These are phyloP conservation scores for Heliopora coerulea DNA, from an alignment of 92 coral and sea anemone species.

Conservation along the genomic window DNA sequence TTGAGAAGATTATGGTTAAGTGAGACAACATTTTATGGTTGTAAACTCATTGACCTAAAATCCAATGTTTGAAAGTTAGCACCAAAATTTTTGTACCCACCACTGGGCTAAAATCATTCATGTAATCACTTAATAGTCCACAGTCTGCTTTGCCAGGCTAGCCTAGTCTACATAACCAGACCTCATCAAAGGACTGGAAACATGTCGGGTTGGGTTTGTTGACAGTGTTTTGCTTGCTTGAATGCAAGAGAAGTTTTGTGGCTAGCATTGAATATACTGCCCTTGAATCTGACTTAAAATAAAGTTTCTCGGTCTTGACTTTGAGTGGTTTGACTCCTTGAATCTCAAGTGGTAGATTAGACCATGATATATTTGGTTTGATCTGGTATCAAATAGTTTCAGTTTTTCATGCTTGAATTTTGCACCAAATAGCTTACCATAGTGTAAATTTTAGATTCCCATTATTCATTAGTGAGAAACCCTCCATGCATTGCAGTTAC, in stretches of 20 bases:
- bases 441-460: too few relatives aligned
- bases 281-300: background rate
- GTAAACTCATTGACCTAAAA: too few relatives aligned
- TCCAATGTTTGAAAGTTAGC: too few relatives aligned
- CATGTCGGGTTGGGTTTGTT: slow-evolving; percentile 4
- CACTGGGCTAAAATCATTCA: too few relatives aligned
- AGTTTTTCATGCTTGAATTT: slow-evolving; percentile 18
- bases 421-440: slow-evolving; percentile 37
- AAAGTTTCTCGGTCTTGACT: background rate
- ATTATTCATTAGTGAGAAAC: too few relatives aligned
- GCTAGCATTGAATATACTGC: slow-evolving; percentile 1
- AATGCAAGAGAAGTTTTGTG: slow-evolving; percentile 7
- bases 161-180: background rate
- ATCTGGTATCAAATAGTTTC: slow-evolving; percentile 6
- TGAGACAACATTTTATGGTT: too few relatives aligned
- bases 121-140: too few relatives aligned
- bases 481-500: too few relatives aligned
- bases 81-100: too few relatives aligned
- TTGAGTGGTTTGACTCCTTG: slow-evolving; percentile 1
- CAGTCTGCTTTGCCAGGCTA: slow-evolving; percentile 6
- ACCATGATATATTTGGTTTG: slow-evolving; percentile 2
- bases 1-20: too few relatives aligned
- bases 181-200: slow-evolving; percentile 16
- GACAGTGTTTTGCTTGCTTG: slow-evolving; percentile 34
- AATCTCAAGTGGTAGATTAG: background rate